These are phyloP conservation scores for Anguilla rostrata DNA, from an alignment of 2,113 vertebrate genomes.

Conservation along the genomic window DNA sequence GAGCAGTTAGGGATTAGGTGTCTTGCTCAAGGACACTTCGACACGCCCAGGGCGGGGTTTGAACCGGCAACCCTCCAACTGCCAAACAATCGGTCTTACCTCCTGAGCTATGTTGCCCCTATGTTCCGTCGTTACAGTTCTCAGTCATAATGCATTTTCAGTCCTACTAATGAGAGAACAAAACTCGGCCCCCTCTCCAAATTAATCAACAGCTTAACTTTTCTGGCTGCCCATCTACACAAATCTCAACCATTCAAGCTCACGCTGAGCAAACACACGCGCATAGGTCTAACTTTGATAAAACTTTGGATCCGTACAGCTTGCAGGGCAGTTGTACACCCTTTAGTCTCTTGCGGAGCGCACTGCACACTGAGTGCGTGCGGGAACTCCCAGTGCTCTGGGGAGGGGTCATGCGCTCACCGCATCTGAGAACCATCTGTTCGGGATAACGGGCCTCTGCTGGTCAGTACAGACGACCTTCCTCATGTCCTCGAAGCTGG, in stretches of 20 bases:
- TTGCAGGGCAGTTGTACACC: neutral
- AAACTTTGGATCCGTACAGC: neutral
- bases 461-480: constrained; percentile 98
- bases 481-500: constrained; percentile 98
- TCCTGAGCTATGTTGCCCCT: no score
- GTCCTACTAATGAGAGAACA: neutral
- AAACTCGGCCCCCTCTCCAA: neutral
- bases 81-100: no score
- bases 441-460: constrained; percentile 97
- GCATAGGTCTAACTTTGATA: neutral
- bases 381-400: neutral
- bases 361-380: no score
- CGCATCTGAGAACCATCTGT: constrained; percentile 98
- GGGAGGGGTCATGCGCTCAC: constrained; percentile 67
- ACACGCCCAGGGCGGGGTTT: no score
- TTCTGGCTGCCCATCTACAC: neutral
- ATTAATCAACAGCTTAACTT: neutral
- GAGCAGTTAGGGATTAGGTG: no score
- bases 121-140: neutral
- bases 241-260: neutral
- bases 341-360: neutral
- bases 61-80: no score
- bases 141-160: neutral
- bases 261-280: neutral
- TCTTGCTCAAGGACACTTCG: no score